phyloP scores from a whole-genome alignment of 1,140 invertebrate species.

The Lepidostoma basale region DNA sequence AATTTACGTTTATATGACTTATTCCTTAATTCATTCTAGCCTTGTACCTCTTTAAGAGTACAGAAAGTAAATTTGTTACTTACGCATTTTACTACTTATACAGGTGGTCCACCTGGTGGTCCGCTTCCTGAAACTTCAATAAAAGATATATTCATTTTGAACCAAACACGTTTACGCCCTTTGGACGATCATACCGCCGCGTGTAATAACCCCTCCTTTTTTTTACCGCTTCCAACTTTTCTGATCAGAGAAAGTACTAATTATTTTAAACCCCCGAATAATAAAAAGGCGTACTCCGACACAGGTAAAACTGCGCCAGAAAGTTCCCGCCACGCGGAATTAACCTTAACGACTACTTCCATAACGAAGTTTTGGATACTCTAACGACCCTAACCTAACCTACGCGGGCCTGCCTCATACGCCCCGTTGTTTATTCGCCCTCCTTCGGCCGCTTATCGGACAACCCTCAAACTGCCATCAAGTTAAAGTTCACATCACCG shows the following conservation, averaged over 20 bases:
- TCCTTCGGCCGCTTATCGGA: not conserved
- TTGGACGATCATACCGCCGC: too few species aligned
- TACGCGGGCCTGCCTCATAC: not conserved
- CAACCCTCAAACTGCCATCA: too few species aligned
- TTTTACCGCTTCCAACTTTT: not conserved
- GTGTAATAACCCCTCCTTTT: too few species aligned
- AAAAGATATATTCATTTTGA: too few species aligned
- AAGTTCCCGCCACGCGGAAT: constrained; percentile 13
- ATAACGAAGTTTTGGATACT: constrained; percentile 8
- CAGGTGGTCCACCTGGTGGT: not conserved
- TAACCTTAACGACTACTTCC: constrained; percentile 15
- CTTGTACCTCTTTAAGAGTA: too few species aligned
- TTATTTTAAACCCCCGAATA: not conserved
- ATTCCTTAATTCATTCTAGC: too few species aligned
- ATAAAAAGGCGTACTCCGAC: constrained; percentile 2
- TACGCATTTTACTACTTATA: not conserved
- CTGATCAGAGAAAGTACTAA: not conserved
- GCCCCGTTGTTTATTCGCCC: not conserved
- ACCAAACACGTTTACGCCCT: too few species aligned
- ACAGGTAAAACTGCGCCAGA: not conserved
- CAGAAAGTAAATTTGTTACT: too few species aligned
- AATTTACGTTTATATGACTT: too few species aligned
- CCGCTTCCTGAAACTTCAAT: not conserved
- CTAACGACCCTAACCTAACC: constrained; percentile 9
- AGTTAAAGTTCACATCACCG: too few species aligned